phyloP scores from a whole-genome alignment of 2,113 vertebrate genomes.

The Noturus placidus region DNA sequence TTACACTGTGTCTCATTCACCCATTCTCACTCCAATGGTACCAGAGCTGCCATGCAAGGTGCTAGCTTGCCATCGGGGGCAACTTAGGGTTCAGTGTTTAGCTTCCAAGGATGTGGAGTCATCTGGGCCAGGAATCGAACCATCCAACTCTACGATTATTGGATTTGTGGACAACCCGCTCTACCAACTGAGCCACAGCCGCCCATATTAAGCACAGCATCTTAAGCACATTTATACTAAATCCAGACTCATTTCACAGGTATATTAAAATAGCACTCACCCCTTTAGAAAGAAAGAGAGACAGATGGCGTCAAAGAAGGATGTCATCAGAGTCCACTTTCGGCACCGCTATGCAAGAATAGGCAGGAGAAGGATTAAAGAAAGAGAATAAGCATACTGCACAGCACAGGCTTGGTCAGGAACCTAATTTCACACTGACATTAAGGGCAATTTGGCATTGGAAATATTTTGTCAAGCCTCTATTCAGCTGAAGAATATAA shows the following conservation, averaged over 20 bases:
- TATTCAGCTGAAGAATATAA: slow-evolving; percentile 82
- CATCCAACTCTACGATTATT: too few relatives aligned
- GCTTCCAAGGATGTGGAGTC: too few relatives aligned
- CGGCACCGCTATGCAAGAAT: slow-evolving; percentile 81
- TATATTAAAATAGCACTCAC: slow-evolving; percentile 87
- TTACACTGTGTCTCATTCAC: too few relatives aligned
- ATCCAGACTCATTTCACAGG: slow-evolving; percentile 80
- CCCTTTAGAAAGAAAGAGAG: slow-evolving; percentile 74
- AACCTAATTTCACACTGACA: slow-evolving; percentile 90
- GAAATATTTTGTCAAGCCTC: slow-evolving; percentile 85
- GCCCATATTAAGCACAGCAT: too few relatives aligned
- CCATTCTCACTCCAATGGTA: too few relatives aligned
- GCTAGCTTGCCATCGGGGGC: too few relatives aligned
- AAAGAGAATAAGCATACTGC: slow-evolving; percentile 83
- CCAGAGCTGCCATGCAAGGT: too few relatives aligned
- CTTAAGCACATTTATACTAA: slow-evolving; percentile 80
- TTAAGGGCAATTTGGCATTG: slow-evolving; percentile 82
- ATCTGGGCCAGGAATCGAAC: too few relatives aligned
- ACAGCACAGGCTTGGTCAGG: slow-evolving; percentile 72
- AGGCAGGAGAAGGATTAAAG: slow-evolving; percentile 64
- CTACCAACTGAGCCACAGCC: too few relatives aligned
- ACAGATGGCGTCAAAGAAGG: slow-evolving; percentile 54
- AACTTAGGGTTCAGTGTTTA: too few relatives aligned
- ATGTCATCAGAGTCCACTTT: slow-evolving; percentile 79
- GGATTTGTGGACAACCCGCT: too few relatives aligned